These are phyloP conservation scores for Dendroctonus valens DNA, from an alignment of 1,140 invertebrate species.

Conservation along the genomic window DNA sequence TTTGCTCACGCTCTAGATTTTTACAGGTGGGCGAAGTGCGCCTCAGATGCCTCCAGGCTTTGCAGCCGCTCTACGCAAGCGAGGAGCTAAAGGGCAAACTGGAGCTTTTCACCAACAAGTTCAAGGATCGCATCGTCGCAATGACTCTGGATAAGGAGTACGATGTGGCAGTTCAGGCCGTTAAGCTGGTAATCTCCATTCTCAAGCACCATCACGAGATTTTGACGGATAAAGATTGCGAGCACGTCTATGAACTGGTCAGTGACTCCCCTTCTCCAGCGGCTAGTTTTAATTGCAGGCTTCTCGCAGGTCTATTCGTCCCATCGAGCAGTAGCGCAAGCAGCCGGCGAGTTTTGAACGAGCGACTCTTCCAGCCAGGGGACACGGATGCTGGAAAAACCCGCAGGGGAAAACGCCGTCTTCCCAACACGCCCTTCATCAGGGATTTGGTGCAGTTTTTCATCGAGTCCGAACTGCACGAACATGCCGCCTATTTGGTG, in stretches of 20 bases:
- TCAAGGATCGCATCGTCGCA: slow-evolving; percentile 97
- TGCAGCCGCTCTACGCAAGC: slow-evolving; percentile 93
- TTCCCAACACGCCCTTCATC: slow-evolving; percentile 92
- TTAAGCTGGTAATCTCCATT: slow-evolving; percentile 92
- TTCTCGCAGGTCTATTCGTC: slow-evolving; percentile 80
- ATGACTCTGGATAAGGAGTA: slow-evolving; percentile 99
- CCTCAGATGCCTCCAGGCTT: slow-evolving; percentile 77
- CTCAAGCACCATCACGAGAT: slow-evolving; percentile 93
- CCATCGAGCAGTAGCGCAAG: slow-evolving; percentile 89
- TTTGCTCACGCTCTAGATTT: not conserved
- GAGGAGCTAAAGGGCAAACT: slow-evolving; percentile 94
- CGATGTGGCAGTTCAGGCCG: slow-evolving; percentile 97
- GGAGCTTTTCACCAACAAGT: slow-evolving; percentile 98
- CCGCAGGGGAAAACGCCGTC: slow-evolving; percentile 83
- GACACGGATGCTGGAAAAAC: slow-evolving; percentile 70
- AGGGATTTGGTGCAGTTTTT: slow-evolving; percentile 97
- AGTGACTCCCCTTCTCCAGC: not conserved
- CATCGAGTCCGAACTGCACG: slow-evolving; percentile 95
- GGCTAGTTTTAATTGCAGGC: not conserved
- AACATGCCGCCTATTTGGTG: slow-evolving; percentile 96
- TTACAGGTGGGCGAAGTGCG: slow-evolving; percentile 72
- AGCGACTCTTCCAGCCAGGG: slow-evolving; percentile 82
- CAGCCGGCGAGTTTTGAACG: slow-evolving; percentile 98
- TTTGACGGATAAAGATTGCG: slow-evolving; percentile 96
- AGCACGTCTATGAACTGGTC: slow-evolving; percentile 96